Percentiles rank a stretch among this genome's conserved stretches.
phyloP scores from a whole-genome alignment of 2,113 vertebrate species.

The Toxotes jaculatrix region DNA sequence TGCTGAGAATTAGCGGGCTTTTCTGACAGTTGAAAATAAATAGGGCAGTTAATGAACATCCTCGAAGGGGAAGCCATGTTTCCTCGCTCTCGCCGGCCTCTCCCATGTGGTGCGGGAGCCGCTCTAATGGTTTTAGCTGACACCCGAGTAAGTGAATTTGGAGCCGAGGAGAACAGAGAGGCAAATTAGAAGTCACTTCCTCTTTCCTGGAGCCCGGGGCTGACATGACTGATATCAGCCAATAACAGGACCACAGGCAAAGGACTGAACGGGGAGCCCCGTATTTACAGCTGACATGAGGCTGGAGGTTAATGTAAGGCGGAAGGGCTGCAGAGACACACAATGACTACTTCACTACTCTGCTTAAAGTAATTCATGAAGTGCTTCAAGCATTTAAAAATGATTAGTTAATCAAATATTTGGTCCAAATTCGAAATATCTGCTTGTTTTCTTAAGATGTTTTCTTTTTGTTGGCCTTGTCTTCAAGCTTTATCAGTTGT shows the following conservation, averaged over 20 bases:
- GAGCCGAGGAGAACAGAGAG: conserved; percentile 66
- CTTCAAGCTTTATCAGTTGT: too few species aligned
- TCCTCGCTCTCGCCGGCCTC: conserved; percentile 50
- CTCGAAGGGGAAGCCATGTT: conserved; percentile 72
- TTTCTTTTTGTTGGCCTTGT: too few species aligned
- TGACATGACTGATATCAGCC: conserved; percentile 81
- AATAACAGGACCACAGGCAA: conserved; percentile 78
- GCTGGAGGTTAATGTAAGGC: not conserved
- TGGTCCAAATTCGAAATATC: too few species aligned
- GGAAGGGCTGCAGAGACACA: not conserved
- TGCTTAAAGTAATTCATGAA: not conserved
- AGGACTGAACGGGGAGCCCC: not conserved
- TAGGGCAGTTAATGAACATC: conserved; percentile 81
- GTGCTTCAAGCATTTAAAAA: too few species aligned
- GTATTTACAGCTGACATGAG: conserved; percentile 31
- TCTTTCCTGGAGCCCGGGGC: conserved; percentile 72
- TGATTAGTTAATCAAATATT: too few species aligned
- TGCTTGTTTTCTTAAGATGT: too few species aligned
- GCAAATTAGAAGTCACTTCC: conserved; percentile 83
- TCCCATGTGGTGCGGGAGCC: conserved; percentile 59
- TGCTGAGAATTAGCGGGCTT: conserved; percentile 73
- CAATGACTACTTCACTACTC: not conserved
- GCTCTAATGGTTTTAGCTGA: conserved; percentile 84
- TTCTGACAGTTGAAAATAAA: conserved; percentile 86
- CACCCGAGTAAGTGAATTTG: conserved; percentile 72